Conservation (phyloP, 1,140 invertebrate species). For the Rhagoletis zephyria region DNA sequence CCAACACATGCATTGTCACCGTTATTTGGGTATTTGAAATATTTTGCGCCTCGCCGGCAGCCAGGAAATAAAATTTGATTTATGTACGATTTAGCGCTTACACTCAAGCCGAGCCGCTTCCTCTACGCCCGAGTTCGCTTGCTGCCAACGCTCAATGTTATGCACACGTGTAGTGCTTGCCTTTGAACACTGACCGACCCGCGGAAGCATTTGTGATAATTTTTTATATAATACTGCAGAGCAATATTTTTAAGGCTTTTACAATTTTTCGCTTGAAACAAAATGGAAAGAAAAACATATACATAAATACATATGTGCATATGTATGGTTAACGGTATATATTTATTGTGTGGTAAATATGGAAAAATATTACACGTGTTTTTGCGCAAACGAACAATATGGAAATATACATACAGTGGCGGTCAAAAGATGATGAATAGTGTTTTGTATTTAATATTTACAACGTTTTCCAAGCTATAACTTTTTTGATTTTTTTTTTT, state of each 20-base stretch:
- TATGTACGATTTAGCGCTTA: constrained; percentile 34
- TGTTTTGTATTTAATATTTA: no score
- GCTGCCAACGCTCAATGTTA: not conserved
- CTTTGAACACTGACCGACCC: not conserved
- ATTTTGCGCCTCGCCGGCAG: constrained; percentile 48
- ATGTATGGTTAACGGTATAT: no score
- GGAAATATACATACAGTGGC: not conserved
- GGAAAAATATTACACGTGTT: constrained; percentile 36
- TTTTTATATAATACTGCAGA: not conserved
- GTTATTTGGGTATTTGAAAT: constrained; percentile 45
- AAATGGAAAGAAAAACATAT: constrained; percentile 26
- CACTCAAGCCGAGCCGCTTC: not conserved
- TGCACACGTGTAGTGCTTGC: not conserved
- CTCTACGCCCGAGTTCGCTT: not conserved
- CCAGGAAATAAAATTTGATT: constrained; percentile 45
- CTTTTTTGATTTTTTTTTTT: no score
- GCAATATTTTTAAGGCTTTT: constrained; percentile 33
- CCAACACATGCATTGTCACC: not conserved
- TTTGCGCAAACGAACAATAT: not conserved
- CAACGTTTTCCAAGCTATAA: no score
- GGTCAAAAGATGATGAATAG: no score
- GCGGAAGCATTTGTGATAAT: not conserved
- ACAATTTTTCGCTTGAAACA: constrained; percentile 43
- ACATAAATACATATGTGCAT: no score
- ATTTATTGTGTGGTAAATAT: not conserved